Evolutionary conservation across 2,888 invertebrate genomes (phyloP), one percentile per base, ranked within the genome.

Genomic region (Andrena haemorrhoa): DNA sequence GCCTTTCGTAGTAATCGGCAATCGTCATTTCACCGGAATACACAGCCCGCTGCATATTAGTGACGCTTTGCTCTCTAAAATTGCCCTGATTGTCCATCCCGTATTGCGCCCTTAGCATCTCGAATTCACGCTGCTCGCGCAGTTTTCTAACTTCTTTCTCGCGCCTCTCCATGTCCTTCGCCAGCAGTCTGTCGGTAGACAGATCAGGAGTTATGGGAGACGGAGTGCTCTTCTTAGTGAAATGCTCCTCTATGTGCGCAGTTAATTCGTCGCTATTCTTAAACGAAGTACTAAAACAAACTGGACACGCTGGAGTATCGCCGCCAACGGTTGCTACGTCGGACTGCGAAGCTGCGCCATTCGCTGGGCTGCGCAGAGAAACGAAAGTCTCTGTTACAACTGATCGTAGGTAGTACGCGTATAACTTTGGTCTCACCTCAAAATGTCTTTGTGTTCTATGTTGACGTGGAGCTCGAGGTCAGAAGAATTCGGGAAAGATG

Each of bases 71-170:
- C 89, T 97, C 96, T 64, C 96, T 94, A 94, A 96, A 97, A 90
- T 97, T 97, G 6, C 97, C 97, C 90, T 97, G 97, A 92, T 97
- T 97, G 91, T 97, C 97, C 98, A 98, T 98, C 1, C 98, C 98
- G 91, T 98, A 98, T 92, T 97, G 97, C 1, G 97, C 97, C 92
- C 97, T 94, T 51, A 98, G 93, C 94, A 97, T 94, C 90, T 97
- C 97, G 92, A 98, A 98, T 92, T 98, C 97, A 63, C 96, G 95
- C 90, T 97, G 97, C 90, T 98, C 97, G 31, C 97, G 95, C 84
- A 96, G 95, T 86, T 96, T 95, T 88, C 97, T 95, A 0, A 97
- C 97, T 91, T 97, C 97, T 81, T 95, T 95, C 83, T 96, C 93
- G 61, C 94, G 93, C 85, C 94, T 94, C 84, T 95, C 95, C 88